Percentiles rank a stretch among this genome's conserved stretches.
Conservation (phyloP, 2,113 vertebrate species). For the human region DNA sequence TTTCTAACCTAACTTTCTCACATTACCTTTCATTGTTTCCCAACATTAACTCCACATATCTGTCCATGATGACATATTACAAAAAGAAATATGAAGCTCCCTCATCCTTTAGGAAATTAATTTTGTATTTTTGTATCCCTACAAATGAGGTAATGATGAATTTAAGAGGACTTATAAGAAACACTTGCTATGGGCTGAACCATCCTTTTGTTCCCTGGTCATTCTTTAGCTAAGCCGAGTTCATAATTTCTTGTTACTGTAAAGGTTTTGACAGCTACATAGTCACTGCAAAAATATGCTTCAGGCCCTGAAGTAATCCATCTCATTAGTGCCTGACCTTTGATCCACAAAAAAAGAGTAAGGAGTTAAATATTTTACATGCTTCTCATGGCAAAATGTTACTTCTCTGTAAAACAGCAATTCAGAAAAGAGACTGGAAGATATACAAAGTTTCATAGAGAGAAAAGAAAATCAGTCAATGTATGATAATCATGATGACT, state of each 20-base stretch:
- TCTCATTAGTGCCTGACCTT: constrained; percentile 72
- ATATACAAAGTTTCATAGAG: constrained; percentile 60
- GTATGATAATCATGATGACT: constrained; percentile 67
- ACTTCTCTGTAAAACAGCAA: constrained; percentile 56
- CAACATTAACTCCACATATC: constrained; percentile 11
- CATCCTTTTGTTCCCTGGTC: constrained; percentile 33
- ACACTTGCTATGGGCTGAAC: background rate
- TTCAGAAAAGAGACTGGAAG: constrained; percentile 66
- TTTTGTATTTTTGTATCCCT: constrained; percentile 41
- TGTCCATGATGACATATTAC: background rate
- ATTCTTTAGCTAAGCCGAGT: constrained; percentile 65
- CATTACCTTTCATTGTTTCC: background rate
- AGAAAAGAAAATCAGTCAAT: constrained; percentile 57
- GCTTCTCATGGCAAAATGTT: constrained; percentile 45
- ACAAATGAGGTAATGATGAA: constrained; percentile 45
- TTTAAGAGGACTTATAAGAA: constrained; percentile 17
- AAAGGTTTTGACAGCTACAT: constrained; percentile 76
- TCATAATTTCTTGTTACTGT: constrained; percentile 71
- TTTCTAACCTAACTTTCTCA: background rate
- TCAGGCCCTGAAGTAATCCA: constrained; percentile 71
- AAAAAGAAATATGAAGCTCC: background rate
- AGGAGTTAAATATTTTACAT: constrained; percentile 71
- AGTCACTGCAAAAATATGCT: constrained; percentile 76
- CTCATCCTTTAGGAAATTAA: constrained; percentile 51
- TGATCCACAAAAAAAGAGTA: constrained; percentile 68